Percentiles rank a stretch among this genome's conserved stretches.
These are phyloP conservation scores for Ectemnius cavifrons DNA, from an alignment of 2,888 invertebrate species.

Conservation along the genomic window DNA sequence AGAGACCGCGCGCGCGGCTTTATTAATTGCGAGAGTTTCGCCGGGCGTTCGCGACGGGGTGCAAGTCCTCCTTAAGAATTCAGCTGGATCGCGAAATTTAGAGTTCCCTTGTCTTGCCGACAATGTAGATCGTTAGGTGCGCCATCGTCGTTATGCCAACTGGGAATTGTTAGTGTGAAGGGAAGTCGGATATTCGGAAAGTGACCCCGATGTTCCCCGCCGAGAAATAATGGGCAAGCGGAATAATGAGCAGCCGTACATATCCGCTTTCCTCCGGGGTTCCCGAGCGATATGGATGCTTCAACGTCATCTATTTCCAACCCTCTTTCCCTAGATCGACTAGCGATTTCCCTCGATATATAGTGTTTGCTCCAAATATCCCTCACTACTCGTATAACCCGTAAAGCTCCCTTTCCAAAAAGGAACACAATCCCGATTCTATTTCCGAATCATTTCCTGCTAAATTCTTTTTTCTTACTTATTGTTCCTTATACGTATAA, in stretches of 20 bases:
- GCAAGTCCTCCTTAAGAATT: no score
- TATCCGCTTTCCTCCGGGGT: conserved; percentile 1
- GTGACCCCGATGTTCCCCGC: conserved; percentile 3
- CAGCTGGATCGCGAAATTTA: no score
- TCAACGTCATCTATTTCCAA: conserved; percentile 1
- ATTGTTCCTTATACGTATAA: no score
- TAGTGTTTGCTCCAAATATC: background rate
- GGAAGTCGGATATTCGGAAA: conserved; percentile 3
- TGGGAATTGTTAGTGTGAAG: background rate
- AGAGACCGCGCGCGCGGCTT: background rate
- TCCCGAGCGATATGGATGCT: background rate
- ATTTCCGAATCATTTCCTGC: no score
- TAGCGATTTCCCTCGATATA: no score
- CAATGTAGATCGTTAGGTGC: background rate
- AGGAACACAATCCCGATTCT: no score
- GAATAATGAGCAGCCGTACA: conserved; percentile 4
- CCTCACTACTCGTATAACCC: no score
- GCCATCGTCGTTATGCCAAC: conserved; percentile 4
- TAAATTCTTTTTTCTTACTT: no score
- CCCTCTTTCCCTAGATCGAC: background rate
- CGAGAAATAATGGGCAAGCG: conserved; percentile 10
- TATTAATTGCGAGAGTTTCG: no score
- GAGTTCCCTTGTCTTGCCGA: no score
- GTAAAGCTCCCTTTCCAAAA: no score
- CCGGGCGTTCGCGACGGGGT: no score